These are phyloP conservation scores for Pangasius larnaudii DNA, from an alignment of 2,797 vertebrate genomes.

Conservation along the genomic window DNA sequence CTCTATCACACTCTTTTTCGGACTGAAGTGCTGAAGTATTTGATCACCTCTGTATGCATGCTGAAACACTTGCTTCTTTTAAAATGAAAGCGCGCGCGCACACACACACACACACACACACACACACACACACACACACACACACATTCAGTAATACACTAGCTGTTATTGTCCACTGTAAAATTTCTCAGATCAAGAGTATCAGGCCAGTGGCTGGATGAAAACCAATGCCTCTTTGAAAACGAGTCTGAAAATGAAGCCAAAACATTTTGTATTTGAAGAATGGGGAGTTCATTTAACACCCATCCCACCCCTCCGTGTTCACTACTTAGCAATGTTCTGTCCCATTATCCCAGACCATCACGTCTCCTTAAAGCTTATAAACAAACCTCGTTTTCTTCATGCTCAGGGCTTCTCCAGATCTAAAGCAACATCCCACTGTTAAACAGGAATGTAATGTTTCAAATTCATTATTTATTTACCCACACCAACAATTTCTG, in stretches of 20 bases:
- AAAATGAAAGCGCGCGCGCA: background rate
- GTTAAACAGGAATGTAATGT: no score
- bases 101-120: constrained; percentile 1
- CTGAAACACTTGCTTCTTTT: background rate
- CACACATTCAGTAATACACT: background rate
- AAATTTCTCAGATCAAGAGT: constrained; percentile 22
- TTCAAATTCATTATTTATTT: no score
- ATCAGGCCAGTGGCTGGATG: constrained; percentile 10
- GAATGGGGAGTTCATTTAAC: background rate
- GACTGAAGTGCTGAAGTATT: background rate
- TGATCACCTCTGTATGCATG: background rate
- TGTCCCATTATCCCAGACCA: no score
- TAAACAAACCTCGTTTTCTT: background rate
- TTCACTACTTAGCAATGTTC: no score
- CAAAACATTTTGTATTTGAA: background rate
- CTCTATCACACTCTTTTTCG: background rate
- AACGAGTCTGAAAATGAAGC: background rate
- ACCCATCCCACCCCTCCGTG: no score
- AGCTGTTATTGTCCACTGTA: background rate
- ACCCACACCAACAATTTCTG: no score
- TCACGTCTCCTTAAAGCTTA: no score
- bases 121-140: constrained; percentile 9
- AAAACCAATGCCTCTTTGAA: constrained; percentile 7
- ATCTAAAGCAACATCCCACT: no score
- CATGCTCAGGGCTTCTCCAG: no score